A percentile compares a stretch with the other conserved stretches of the same genome.
Evolutionary conservation across 2,888 invertebrate species (phyloP).

Genomic region (Sesia bembeciformis): DNA sequence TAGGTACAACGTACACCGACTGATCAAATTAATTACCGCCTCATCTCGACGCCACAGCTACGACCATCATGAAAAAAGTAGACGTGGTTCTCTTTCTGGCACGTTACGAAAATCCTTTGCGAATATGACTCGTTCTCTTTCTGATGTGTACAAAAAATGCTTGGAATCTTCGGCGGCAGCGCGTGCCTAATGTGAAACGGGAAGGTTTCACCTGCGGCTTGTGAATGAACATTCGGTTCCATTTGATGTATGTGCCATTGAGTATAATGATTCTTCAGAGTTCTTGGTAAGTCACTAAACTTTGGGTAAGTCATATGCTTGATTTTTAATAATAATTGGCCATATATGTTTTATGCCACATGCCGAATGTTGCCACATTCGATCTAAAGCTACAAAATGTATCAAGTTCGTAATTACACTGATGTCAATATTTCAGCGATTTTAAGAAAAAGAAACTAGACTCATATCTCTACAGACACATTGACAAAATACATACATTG

Average conservation of each 20-base stretch:
- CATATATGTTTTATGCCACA: no score
- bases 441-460: no score
- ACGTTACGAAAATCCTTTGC: constrained; percentile 14
- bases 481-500: no score
- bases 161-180: constrained; percentile 50
- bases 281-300: no score
- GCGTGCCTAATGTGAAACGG: constrained; percentile 63
- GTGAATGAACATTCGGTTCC: constrained; percentile 37
- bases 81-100: constrained; percentile 5
- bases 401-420: no score
- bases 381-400: no score
- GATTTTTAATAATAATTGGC: no score
- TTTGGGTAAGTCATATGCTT: no score
- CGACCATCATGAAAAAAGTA: constrained; percentile 42
- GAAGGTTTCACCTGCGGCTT: constrained; percentile 57
- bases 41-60: constrained; percentile 47
- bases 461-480: no score
- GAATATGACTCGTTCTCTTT: constrained; percentile 15
- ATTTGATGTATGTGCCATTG: neutral
- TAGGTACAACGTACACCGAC: constrained; percentile 45
- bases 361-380: no score
- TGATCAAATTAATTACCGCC: constrained; percentile 71
- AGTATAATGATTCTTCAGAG: no score
- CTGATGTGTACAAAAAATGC: constrained; percentile 31
- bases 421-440: no score